A percentile compares a stretch with the other conserved stretches of the same genome.
Evolutionary conservation across 2,797 vertebrate species (phyloP).

Genomic region (Calcarius lapponicus): DNA sequence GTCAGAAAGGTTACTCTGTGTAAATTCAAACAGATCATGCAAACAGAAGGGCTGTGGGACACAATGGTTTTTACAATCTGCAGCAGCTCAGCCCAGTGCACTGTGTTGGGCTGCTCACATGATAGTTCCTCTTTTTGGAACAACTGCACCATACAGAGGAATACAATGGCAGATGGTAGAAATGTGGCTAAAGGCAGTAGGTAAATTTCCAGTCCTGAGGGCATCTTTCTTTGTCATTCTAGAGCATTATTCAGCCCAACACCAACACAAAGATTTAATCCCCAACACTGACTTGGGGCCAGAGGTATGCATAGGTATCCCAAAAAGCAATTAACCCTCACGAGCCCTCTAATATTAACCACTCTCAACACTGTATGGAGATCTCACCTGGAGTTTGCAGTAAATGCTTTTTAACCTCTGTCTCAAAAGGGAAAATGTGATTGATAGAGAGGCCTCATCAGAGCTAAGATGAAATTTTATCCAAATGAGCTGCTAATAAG

Average conservation of each 20-base stretch:
- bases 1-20: background rate
- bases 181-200: background rate
- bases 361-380: background rate
- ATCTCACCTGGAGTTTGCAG: background rate
- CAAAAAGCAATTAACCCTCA: background rate
- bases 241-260: background rate
- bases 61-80: background rate
- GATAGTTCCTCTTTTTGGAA: background rate
- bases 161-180: background rate
- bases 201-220: background rate
- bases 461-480: background rate
- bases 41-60: background rate
- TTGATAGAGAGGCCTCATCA: background rate
- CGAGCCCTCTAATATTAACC: background rate
- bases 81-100: background rate
- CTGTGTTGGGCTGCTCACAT: fast-evolving
- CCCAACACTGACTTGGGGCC: background rate
- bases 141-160: background rate
- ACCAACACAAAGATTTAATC: background rate
- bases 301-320: background rate
- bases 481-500: background rate
- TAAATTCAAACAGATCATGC: background rate
- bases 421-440: background rate
- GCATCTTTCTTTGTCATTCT: background rate
- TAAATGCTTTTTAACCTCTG: background rate